Evolutionary conservation across 2,113 vertebrate genomes (phyloP).

Genomic region (Anas platyrhynchos): DNA sequence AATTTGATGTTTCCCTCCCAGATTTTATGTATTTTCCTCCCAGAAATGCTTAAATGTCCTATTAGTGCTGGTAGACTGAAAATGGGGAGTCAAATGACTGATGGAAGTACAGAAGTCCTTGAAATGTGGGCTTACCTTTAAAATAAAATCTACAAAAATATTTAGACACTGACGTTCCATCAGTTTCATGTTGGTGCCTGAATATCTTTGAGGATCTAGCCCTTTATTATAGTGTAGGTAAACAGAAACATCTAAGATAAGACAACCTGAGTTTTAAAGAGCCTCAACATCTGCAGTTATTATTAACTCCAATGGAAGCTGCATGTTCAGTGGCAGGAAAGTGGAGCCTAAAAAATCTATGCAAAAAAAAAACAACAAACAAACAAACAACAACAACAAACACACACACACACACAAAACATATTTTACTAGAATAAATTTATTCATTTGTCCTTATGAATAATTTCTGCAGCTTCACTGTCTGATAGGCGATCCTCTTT

Average conservation of each 20-base stretch:
- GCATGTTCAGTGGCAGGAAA: not conserved
- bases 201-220: slow-evolving; percentile 38
- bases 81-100: not conserved
- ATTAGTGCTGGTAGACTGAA: not conserved
- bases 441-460: not conserved
- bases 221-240: not conserved
- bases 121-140: not conserved
- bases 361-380: not conserved
- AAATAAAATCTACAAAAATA: slow-evolving; percentile 21
- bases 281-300: not conserved
- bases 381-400: no score
- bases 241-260: slow-evolving; percentile 34
- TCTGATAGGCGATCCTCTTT: not conserved
- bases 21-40: not conserved
- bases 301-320: not conserved
- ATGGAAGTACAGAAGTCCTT: slow-evolving; percentile 13
- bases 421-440: not conserved
- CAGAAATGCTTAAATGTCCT: not conserved
- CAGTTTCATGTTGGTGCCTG: slow-evolving; percentile 9
- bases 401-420: no score
- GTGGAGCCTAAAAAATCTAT: not conserved
- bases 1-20: not conserved
- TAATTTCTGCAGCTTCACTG: not conserved
- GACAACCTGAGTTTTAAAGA: not conserved
- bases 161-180: not conserved